Base-by-base conservation (phyloP, 2,888 invertebrate genomes). In the Drosophila cracens region DNA sequence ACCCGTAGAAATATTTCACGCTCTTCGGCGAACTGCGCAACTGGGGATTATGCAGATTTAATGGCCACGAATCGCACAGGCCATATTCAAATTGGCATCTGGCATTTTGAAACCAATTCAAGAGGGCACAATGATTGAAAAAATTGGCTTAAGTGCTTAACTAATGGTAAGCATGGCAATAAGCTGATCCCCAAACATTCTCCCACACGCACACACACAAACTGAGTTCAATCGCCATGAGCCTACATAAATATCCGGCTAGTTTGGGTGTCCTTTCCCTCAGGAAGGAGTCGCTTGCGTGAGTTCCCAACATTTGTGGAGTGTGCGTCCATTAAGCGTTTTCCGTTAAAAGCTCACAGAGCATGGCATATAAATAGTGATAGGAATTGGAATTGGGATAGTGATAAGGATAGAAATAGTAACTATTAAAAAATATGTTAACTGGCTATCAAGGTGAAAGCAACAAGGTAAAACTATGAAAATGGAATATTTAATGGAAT, bases 141-240 rank as follows among this genome's bases (percentile, higher is more conserved):
- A 70, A 73, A 79, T 76, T 81, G 81, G 81, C 79, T 76, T 76
- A 79, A 79, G 70, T 65, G 67, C 77, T 79, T 76, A 73, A 79
- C 79, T 73, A 76, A 79, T 70, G 81, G 73, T 79, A 81, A 81
- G 79, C 79, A 73, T 52, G 70, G 67, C 79, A 77, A 79, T 79
- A 79, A 76, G 70, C 69, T 57, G 63, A 70, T 64, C 33, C 70
- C 34, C 53, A 76, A 66, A 66, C 76, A 60, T 51, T 5, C 48
- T 21, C 38, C 11, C 21, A 43, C 18, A n/a, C 40, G 38, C 40
- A 54, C 31, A 53, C 25, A 31, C 34, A 58, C 33, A 27, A 29
- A 31, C 56, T 33, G 13, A 63, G 49, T 61, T 61, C 38, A 53
- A 52, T 11, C 58, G 36, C 27, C 31, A 18, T 33, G 40, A 40